Evolutionary conservation across 2,113 vertebrate genomes (phyloP).

Genomic region (Ciconia maguari): DNA sequence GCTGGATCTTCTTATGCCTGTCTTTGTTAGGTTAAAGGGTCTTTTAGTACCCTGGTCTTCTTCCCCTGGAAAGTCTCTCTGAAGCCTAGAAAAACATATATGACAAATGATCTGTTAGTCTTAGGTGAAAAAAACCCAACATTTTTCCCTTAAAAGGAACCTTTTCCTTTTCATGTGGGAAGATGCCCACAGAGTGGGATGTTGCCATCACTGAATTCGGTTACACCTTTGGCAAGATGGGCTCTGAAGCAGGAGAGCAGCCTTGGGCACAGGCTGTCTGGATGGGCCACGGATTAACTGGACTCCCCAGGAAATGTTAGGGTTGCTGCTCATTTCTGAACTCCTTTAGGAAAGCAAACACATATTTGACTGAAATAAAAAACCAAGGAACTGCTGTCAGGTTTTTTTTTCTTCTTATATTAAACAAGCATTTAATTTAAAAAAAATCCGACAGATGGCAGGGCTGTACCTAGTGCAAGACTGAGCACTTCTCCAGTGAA

Average conservation of each 20-base stretch:
- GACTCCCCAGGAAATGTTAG: not conserved
- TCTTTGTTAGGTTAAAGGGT: not conserved
- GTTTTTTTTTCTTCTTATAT: not conserved
- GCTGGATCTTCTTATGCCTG: not conserved
- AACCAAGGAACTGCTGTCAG: not conserved
- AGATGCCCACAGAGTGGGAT: not conserved
- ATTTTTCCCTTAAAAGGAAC: not conserved
- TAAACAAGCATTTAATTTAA: not conserved
- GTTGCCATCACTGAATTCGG: not conserved
- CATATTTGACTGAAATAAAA: not conserved
- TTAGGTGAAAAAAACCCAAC: not conserved
- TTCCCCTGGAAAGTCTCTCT: not conserved
- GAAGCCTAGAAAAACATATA: not conserved
- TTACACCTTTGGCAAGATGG: not conserved
- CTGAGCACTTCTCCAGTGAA: not conserved
- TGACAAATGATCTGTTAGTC: not conserved
- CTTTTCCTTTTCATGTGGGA: not conserved
- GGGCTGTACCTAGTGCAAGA: conserved; percentile 21
- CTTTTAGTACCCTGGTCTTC: not conserved
- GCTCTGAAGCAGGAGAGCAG: not conserved
- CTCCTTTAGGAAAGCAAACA: not conserved
- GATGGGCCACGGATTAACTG: not conserved
- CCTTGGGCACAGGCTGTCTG: not conserved
- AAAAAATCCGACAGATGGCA: conserved; percentile 14
- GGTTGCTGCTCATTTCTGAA: not conserved